Evolutionary conservation across 2,888 invertebrate species (phyloP).

Genomic region (Eutolmus rufibarbis): DNA sequence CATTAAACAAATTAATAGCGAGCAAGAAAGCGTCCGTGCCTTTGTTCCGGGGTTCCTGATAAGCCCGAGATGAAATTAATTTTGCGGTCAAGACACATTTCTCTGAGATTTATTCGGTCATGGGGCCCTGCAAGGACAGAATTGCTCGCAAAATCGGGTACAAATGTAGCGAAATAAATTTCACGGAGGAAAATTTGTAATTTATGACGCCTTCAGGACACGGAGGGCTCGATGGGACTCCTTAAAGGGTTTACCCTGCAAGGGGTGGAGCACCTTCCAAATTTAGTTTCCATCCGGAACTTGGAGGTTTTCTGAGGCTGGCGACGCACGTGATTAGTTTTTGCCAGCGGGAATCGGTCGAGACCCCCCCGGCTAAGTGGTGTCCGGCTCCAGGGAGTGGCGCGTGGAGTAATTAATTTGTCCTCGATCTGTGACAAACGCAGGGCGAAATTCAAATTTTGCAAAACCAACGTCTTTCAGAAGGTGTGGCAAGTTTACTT

Average conservation of each 20-base stretch:
- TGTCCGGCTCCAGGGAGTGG: background rate
- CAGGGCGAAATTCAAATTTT: background rate
- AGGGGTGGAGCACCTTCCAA: background rate
- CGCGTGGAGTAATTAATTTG: background rate
- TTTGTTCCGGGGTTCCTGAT: background rate
- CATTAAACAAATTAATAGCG: conserved; percentile 35
- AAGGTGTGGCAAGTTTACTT: background rate
- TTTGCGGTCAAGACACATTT: conserved; percentile 48
- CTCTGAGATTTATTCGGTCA: conserved; percentile 45
- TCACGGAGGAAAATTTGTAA: conserved; percentile 41
- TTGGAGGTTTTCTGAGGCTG: background rate
- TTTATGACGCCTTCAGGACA: conserved; percentile 42
- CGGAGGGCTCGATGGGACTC: background rate
- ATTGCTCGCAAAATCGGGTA: background rate
- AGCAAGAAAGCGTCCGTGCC: conserved; percentile 18
- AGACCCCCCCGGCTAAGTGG: background rate
- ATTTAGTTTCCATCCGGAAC: conserved; percentile 2
- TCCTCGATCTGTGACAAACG: background rate
- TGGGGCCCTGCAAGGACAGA: background rate
- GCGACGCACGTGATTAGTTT: conserved; percentile 32
- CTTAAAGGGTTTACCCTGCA: conserved; percentile 10
- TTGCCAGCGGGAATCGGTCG: background rate
- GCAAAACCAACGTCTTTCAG: background rate
- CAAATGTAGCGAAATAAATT: conserved; percentile 43
- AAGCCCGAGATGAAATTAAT: conserved; percentile 46